A percentile compares a stretch with the other conserved stretches of the same genome.
Evolutionary conservation across 2,888 invertebrate species (phyloP).

Genomic region (Trachelus stipa): DNA sequence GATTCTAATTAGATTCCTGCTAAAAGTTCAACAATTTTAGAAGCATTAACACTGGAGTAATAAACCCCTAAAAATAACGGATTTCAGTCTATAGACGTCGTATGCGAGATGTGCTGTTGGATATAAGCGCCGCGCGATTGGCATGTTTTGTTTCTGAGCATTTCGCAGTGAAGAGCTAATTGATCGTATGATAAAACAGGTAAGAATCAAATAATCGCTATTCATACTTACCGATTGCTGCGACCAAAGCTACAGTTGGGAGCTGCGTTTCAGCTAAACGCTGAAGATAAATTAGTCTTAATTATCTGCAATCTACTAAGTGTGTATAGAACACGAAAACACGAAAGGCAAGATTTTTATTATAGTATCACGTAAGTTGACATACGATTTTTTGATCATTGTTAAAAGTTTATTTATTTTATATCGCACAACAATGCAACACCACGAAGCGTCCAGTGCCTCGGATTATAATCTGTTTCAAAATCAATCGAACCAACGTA

Average conservation of each 20-base stretch:
- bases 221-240: not conserved
- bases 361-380: not conserved
- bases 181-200: not conserved
- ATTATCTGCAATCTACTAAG: not conserved
- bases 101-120: too few species aligned
- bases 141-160: too few species aligned
- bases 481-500: constrained; percentile 96
- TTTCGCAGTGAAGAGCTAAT: too few species aligned
- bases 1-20: not conserved
- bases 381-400: not conserved
- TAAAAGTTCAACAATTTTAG: not conserved
- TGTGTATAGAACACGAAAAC: not conserved
- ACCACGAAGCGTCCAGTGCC: constrained; percentile 95
- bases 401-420: constrained; percentile 73
- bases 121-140: too few species aligned
- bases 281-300: not conserved
- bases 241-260: not conserved
- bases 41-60: not conserved
- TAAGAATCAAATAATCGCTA: not conserved
- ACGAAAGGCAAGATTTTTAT: not conserved
- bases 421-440: constrained; percentile 97
- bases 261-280: not conserved
- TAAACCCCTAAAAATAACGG: too few species aligned
- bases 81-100: too few species aligned
- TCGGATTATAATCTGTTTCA: constrained; percentile 90